phyloP scores from a whole-genome alignment of 1,140 invertebrate species.

The Drosophila repleta region DNA sequence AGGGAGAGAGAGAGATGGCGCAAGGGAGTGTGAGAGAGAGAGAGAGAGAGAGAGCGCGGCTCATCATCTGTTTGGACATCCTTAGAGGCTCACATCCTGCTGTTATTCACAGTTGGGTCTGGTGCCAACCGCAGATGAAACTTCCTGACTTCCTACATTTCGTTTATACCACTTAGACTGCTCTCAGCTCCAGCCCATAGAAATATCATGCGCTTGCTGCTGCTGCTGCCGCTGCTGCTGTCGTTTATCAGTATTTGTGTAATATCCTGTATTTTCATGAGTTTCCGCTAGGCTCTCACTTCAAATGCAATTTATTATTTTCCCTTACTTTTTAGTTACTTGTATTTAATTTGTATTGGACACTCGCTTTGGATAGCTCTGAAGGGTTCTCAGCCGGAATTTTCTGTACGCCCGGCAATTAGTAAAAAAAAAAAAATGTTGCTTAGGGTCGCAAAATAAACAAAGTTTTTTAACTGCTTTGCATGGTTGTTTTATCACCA shows the following conservation, averaged over 20 bases:
- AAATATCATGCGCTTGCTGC: neutral
- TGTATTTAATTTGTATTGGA: slow-evolving; percentile 23
- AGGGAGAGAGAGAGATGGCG: slow-evolving; percentile 23
- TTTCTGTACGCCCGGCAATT: neutral
- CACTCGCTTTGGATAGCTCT: slow-evolving; percentile 33
- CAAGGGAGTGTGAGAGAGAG: slow-evolving; percentile 15
- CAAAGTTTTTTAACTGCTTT: slow-evolving; percentile 3
- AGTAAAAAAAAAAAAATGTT: neutral
- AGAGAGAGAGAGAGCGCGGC: neutral
- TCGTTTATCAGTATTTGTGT: slow-evolving; percentile 58
- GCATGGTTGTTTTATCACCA: neutral
- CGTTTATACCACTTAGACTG: slow-evolving; percentile 52
- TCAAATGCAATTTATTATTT: slow-evolving; percentile 20
- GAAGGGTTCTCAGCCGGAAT: neutral
- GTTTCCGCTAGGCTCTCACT: slow-evolving; percentile 59
- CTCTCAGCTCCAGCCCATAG: slow-evolving; percentile 17
- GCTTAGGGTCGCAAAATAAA: slow-evolving; percentile 8
- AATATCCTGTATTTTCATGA: slow-evolving; percentile 78
- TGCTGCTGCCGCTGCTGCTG: neutral
- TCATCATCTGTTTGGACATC: slow-evolving; percentile 65
- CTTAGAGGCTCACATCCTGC: slow-evolving; percentile 29
- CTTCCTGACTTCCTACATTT: slow-evolving; percentile 74
- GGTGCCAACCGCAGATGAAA: slow-evolving; percentile 68
- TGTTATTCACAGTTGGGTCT: slow-evolving; percentile 42
- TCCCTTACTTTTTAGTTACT: slow-evolving; percentile 11